Evolutionary conservation across 1,140 invertebrate species (phyloP).

Genomic region (Drosophila asahinai): DNA sequence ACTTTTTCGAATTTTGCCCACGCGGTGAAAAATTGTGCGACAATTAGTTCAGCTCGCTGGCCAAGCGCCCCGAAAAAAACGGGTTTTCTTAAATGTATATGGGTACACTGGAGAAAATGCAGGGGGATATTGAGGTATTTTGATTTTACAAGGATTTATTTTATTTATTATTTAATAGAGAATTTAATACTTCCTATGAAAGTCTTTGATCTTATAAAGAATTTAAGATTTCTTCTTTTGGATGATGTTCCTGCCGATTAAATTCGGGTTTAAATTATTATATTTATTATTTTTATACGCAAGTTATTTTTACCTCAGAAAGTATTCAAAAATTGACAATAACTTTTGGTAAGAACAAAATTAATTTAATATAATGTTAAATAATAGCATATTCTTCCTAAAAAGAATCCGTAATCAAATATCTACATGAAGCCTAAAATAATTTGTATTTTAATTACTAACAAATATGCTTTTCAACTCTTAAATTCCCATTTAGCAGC

Average conservation of each 20-base stretch:
- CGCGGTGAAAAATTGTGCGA: constrained; percentile 73
- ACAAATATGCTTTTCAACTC: neutral
- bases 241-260: too few species aligned
- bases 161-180: neutral
- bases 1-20: constrained; percentile 53
- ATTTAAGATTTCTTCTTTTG: too few species aligned
- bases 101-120: neutral
- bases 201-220: neutral
- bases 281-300: too few species aligned
- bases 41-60: constrained; percentile 69
- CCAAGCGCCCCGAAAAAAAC: constrained; percentile 49
- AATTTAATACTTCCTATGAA: too few species aligned
- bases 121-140: neutral
- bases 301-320: too few species aligned
- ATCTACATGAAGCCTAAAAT: accelerated
- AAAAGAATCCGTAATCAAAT: neutral
- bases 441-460: neutral
- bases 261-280: too few species aligned
- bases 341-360: too few species aligned
- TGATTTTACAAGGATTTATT: constrained; percentile 11
- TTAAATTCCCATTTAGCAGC: neutral
- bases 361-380: too few species aligned
- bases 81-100: constrained; percentile 43
- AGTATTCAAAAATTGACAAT: too few species aligned
- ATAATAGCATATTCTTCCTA: neutral